Percentiles rank a stretch among this genome's conserved stretches.
Conservation (phyloP, 2,888 invertebrate genomes). For the Agrochola circellaris region DNA sequence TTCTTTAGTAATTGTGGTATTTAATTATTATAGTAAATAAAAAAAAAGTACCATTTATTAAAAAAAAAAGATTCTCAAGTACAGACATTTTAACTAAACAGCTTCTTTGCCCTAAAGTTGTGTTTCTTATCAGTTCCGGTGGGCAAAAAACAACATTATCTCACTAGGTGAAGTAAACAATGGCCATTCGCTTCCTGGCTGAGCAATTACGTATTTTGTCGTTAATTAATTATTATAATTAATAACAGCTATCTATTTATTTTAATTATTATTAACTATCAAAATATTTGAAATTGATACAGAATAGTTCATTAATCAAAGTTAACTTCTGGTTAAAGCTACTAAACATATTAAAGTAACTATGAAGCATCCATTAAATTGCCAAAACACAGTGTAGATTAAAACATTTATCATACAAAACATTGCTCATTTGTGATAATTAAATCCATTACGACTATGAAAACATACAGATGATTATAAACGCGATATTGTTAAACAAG, state of each 20-base stretch:
- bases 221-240: conserved; percentile 52
- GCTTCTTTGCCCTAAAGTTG: conserved; percentile 22
- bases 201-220: conserved; percentile 46
- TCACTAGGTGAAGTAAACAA: conserved; percentile 51
- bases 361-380: background rate
- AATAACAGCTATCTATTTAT: conserved; percentile 25
- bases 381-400: background rate
- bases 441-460: conserved; percentile 19
- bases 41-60: background rate
- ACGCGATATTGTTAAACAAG: conserved; percentile 24
- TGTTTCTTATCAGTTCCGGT: conserved; percentile 49
- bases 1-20: background rate
- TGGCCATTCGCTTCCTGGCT: conserved; percentile 49
- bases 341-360: background rate
- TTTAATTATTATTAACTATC: conserved; percentile 5
- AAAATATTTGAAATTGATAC: conserved; percentile 21
- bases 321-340: background rate
- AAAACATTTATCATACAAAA: background rate
- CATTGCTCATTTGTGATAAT: conserved; percentile 36
- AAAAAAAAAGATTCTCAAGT: conserved; percentile 27
- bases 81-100: conserved; percentile 20
- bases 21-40: background rate
- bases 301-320: conserved; percentile 37
- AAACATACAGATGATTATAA: conserved; percentile 38
- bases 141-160: conserved; percentile 51